These are phyloP conservation scores for Tetrao urogallus DNA, from an alignment of 2,113 vertebrate species.

Conservation along the genomic window DNA sequence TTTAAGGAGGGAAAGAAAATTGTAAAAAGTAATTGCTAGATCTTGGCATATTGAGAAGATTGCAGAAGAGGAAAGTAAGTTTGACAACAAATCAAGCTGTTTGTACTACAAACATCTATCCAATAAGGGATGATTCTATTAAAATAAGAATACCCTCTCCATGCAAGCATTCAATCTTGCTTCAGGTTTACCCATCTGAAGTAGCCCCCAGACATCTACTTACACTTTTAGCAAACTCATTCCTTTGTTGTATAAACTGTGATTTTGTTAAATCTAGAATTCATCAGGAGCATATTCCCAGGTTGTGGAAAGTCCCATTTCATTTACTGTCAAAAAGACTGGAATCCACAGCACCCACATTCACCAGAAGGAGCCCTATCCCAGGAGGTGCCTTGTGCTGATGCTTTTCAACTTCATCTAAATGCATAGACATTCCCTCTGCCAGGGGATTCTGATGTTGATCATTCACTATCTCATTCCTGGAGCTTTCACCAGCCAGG, in stretches of 20 bases:
- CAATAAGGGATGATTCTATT: conserved; percentile 27
- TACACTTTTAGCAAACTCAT: not conserved
- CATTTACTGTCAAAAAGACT: not conserved
- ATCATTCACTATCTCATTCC: not conserved
- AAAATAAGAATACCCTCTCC: not conserved
- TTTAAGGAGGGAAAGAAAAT: not conserved
- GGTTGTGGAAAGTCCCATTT: not conserved
- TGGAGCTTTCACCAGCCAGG: not conserved
- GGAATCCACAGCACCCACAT: not conserved
- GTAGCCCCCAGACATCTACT: not conserved
- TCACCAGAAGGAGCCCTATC: not conserved
- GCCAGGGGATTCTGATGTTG: not conserved
- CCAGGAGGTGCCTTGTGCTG: not conserved
- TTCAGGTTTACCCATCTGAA: not conserved
- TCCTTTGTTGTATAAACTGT: not conserved
- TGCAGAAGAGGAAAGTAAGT: not conserved
- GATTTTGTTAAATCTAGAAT: not conserved
- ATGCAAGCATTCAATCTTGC: not conserved
- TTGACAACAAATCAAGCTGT: conserved; percentile 8
- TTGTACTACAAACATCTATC: not conserved
- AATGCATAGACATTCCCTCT: not conserved
- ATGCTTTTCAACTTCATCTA: not conserved
- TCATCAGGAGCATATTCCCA: not conserved
- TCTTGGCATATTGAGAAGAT: not conserved
- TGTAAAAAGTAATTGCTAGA: not conserved